Base-by-base conservation (phyloP, 2,113 vertebrate genomes). In the Periophthalmus modestus region DNA sequence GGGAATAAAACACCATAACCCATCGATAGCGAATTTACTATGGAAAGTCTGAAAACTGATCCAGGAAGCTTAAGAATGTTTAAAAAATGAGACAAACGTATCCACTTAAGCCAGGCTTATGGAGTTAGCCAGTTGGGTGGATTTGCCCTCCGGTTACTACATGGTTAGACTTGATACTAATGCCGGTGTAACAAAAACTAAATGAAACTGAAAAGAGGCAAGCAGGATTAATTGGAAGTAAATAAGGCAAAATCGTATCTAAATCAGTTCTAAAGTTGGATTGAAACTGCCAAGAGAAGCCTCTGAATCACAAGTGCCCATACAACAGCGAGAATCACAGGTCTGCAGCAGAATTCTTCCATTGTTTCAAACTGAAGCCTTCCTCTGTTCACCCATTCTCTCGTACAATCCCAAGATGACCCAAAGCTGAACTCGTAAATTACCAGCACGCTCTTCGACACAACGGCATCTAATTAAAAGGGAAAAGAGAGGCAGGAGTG, bases 391-490 rank as follows among this genome's bases (percentile, higher is more conserved):
- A 19, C 61, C 47, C 57, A 50, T 52, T 55, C 57, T 75, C 28
- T 48, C n/a, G 24, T 66, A 66, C 68, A 50, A 18, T 82, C 72
- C 66, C 68, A 65, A 34, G 65, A 61, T 55, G 70, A 85, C 84
- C 71, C 19, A 50, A 82, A 71, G 74, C 81, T 78, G 80, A 88
- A 81, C 77, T 79, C 11, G 15, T 82, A 73, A 82, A 79, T 78
- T 76, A 79, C 50, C 23, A 66, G 14, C 12, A 36, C 23, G 52
- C 47, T 68, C 73, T 80, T 82, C 47, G 52, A 82, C 62, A 68
- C 74, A 71, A 55, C 39, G 68, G 74, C 66, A 80, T 72, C 78
- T 75, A 79, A 80, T 87, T 78, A 62, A 75, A 74, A 69, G 54
- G 75, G 73, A 39, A 21, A 1, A 65, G 33, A 15, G 19, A 67